Evolutionary conservation across 2,888 invertebrate genomes (phyloP).

Genomic region (Eurytoma californica): DNA sequence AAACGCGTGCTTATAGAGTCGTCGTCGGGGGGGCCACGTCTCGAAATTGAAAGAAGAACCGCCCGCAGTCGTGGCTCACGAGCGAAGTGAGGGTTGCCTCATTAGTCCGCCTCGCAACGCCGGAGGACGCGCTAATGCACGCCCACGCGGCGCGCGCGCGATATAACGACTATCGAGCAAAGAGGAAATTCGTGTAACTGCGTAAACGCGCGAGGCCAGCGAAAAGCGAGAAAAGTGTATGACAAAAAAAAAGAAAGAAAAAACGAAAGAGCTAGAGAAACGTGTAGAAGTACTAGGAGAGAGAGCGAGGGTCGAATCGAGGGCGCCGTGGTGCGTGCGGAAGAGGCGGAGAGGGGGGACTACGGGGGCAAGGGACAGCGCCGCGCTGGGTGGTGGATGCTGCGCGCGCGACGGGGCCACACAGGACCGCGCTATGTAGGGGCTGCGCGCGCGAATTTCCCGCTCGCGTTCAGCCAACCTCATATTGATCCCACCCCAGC

Average conservation of each 20-base stretch:
- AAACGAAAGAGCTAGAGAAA: background rate
- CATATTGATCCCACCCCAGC: constrained; percentile 74
- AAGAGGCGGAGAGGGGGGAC: background rate
- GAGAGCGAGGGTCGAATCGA: background rate
- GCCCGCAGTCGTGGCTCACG: background rate
- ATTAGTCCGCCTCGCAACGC: background rate
- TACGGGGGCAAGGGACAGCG: background rate
- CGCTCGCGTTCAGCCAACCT: constrained; percentile 74
- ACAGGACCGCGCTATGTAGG: constrained; percentile 57
- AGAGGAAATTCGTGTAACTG: constrained; percentile 41
- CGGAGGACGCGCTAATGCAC: background rate
- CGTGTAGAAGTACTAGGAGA: background rate
- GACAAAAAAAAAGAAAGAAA: background rate
- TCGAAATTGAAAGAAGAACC: background rate
- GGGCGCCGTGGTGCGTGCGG: background rate
- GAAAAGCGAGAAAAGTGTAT: background rate
- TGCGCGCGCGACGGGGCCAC: constrained; percentile 27
- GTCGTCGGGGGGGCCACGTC: background rate
- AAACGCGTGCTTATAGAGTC: background rate
- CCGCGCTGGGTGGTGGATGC: constrained; percentile 1
- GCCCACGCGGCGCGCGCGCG: background rate
- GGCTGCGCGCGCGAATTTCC: constrained; percentile 75
- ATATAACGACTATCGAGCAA: constrained; percentile 31
- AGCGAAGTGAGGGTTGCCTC: background rate
- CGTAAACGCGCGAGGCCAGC: background rate